Base-by-base conservation (phyloP, 2,113 vertebrate genomes). In the Salvelinus alpinus region DNA sequence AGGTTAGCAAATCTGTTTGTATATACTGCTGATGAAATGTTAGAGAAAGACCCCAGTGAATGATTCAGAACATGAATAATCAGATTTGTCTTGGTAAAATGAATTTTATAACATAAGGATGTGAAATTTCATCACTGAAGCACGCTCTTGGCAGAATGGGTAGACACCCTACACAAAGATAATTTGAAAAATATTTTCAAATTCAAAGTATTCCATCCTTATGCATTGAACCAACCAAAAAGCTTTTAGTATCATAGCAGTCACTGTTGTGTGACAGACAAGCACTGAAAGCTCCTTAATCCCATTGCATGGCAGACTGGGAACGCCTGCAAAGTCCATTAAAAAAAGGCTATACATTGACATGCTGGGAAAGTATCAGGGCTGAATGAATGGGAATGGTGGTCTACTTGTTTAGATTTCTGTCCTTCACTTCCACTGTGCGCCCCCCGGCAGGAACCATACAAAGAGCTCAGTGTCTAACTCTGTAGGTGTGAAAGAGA, bases 391-490 rank as follows among this genome's bases (percentile, higher is more conserved):
- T 70, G 73, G 82, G 76, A 71, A 87, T 75, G 82, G 85, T 77
- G 83, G 85, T 84, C 84, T 85, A 78, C 83, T 91, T 75, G 71
- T 84, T 84, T 85, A 82, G 71, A 75, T 88, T 92, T 88, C 82
- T 22, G 76, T 71, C 80, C 78, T 78, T 66, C 79, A 67, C 78
- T 80, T 82, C 84, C 76, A 70, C 79, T 67, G 27, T 67, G 77
- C 74, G 44, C 66, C 22, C 72, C 82, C 81, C 77, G 72, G 81
- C 22, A 73, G 68, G 71, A 70, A 77, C 27, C 22, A 80, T 54
- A 92, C 90, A 92, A 92, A 89, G 88, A 81, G 29, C 75, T 80
- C 78, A 92, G 85, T 90, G 89, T 90, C 84, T 81, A 74, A 84
- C 75, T 34, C 77, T 83, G 66, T 77, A 86, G 82, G 86, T 84